These are phyloP conservation scores for Panurus biarmicus DNA, from an alignment of 2,113 vertebrate species.

Conservation along the genomic window DNA sequence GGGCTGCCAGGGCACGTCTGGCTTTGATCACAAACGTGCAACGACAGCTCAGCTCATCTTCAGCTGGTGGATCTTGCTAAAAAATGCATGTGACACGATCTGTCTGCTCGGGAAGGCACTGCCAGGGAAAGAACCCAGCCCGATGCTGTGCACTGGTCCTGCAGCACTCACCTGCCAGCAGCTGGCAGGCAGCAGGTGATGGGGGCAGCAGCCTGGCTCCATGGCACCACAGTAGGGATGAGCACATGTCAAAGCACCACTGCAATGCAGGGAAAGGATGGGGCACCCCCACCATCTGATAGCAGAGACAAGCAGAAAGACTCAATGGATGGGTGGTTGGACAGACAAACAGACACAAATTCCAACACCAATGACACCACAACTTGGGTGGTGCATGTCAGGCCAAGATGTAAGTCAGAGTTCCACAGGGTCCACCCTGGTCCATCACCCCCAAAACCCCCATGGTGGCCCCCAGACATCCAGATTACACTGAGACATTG, in stretches of 20 bases:
- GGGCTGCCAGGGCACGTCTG: not conserved
- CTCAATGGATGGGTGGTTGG: accelerated
- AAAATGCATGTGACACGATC: slow-evolving; percentile 20
- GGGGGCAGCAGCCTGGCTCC: not conserved
- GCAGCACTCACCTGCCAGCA: not conserved
- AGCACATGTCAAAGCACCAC: not conserved
- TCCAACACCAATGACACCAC: not conserved
- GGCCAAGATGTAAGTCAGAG: not conserved
- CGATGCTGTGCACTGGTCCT: accelerated
- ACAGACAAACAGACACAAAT: not conserved
- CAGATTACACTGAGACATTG: not conserved
- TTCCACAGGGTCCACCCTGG: not conserved
- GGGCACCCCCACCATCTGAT: not conserved
- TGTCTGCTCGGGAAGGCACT: not conserved
- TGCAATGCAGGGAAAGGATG: not conserved
- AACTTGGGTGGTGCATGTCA: accelerated
- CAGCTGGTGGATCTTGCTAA: not conserved
- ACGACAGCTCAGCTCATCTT: not conserved
- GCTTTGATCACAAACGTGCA: not conserved
- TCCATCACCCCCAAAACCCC: not conserved
- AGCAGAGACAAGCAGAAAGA: not conserved
- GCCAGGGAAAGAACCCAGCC: not conserved
- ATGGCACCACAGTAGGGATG: not conserved
- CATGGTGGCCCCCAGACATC: not conserved
- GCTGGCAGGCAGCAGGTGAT: not conserved